Percentiles rank a stretch among this genome's conserved stretches.
phyloP scores from a whole-genome alignment of 1,140 invertebrate species.

The Bradynema listronoti region DNA sequence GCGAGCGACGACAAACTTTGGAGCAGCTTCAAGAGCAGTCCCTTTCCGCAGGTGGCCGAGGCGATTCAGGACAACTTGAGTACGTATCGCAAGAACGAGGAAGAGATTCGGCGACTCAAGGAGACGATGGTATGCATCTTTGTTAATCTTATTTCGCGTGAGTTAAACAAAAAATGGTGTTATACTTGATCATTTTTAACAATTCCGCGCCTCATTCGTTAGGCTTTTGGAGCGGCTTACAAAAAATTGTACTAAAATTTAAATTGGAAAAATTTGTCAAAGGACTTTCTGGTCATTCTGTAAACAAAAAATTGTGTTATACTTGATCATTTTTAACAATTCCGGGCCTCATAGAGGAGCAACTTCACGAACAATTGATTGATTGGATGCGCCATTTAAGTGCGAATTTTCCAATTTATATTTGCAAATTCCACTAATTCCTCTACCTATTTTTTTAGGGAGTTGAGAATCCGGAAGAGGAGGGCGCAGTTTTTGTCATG shows the following conservation, averaged over 20 bases:
- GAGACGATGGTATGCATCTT: slow-evolving; percentile 19
- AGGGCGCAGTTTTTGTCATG: slow-evolving; percentile 67
- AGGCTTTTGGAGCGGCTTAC: too few relatives aligned
- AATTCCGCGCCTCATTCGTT: too few relatives aligned
- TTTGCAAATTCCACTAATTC: not conserved
- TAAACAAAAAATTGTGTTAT: too few relatives aligned
- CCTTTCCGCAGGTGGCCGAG: slow-evolving; percentile 93
- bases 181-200: too few relatives aligned
- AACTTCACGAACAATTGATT: too few relatives aligned
- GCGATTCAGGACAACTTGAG: slow-evolving; percentile 96
- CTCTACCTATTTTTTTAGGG: slow-evolving; percentile 55
- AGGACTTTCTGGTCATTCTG: too few relatives aligned
- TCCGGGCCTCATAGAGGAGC: too few relatives aligned
- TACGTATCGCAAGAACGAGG: slow-evolving; percentile 83
- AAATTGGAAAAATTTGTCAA: too few relatives aligned
- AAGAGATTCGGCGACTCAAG: slow-evolving; percentile 81
- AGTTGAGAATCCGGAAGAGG: slow-evolving; percentile 61
- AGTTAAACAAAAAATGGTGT: too few relatives aligned
- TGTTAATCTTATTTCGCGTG: too few relatives aligned
- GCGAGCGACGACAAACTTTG: slow-evolving; percentile 68
- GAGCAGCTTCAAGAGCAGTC: slow-evolving; percentile 64
- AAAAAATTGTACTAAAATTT: too few relatives aligned
- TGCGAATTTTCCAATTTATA: slow-evolving; percentile 10
- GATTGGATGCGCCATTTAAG: not conserved
- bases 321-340: too few relatives aligned